Evolutionary conservation across 2,888 invertebrate species (phyloP).

Genomic region (Zygogramma bicolorata): DNA sequence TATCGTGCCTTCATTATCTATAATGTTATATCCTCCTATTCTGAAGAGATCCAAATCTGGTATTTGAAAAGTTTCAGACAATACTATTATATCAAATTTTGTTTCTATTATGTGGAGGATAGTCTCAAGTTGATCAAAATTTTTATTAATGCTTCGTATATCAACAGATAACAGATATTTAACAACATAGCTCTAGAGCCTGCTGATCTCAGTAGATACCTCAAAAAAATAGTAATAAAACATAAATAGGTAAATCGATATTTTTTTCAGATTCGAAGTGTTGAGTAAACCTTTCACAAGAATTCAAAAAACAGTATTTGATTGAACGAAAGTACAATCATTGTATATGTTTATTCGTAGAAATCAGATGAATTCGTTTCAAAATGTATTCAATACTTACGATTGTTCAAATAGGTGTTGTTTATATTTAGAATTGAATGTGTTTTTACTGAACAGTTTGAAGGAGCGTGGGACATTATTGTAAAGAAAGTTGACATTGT

Average conservation of each 20-base stretch:
- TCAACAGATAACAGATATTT: not conserved
- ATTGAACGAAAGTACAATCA: not conserved
- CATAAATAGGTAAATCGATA: not conserved
- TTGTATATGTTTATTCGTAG: too few species aligned
- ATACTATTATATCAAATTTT: too few species aligned
- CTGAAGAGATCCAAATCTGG: too few species aligned
- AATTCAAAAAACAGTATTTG: not conserved
- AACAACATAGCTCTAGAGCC: not conserved
- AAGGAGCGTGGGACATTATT: not conserved
- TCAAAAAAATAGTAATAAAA: not conserved
- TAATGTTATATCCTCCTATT: too few species aligned
- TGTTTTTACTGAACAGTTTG: not conserved
- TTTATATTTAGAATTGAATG: not conserved
- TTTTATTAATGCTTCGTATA: too few species aligned
- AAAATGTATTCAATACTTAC: not conserved
- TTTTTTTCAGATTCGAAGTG: not conserved
- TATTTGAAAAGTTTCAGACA: too few species aligned
- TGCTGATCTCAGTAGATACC: not conserved
- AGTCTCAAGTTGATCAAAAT: too few species aligned
- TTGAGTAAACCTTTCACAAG: not conserved
- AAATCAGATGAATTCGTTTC: too few species aligned
- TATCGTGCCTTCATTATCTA: too few species aligned
- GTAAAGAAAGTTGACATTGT: not conserved
- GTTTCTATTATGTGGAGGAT: too few species aligned
- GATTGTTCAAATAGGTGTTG: not conserved